Percentiles rank a stretch among this genome's conserved stretches.
Conservation (phyloP, 2,888 invertebrate species). For the Bombylius major region DNA sequence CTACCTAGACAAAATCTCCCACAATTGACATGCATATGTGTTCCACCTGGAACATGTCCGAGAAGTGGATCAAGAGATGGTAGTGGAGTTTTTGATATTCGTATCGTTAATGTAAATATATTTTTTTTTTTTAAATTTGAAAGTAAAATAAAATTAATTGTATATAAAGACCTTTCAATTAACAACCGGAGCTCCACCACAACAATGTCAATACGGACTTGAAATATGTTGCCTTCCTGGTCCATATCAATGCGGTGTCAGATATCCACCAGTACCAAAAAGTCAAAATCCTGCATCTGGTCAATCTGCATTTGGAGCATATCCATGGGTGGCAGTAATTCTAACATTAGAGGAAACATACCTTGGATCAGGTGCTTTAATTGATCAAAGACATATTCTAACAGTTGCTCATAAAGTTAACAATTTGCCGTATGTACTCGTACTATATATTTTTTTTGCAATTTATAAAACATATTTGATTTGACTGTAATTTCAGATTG, state of each 20-base stretch:
- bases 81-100: constrained; percentile 46
- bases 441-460: constrained; percentile 13
- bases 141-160: no score
- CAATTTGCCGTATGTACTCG: constrained; percentile 44
- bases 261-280: constrained; percentile 29
- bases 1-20: not conserved
- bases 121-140: not conserved
- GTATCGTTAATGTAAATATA: constrained; percentile 46
- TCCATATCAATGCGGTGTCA: constrained; percentile 29
- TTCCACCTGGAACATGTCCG: constrained; percentile 29
- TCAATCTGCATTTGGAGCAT: constrained; percentile 53
- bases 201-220: constrained; percentile 21
- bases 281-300: constrained; percentile 36
- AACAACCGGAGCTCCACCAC: constrained; percentile 13
- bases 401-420: constrained; percentile 62
- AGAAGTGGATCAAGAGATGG: constrained; percentile 34
- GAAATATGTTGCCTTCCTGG: constrained; percentile 28
- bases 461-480: not conserved
- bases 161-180: not conserved
- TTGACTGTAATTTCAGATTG: constrained; percentile 16
- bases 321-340: constrained; percentile 60
- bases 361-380: constrained; percentile 58
- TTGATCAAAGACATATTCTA: constrained; percentile 52
- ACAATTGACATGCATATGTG: constrained; percentile 25
- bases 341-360: constrained; percentile 48